Conservation (phyloP, 1,140 invertebrate genomes). For the Hydropsyche tenuis region DNA sequence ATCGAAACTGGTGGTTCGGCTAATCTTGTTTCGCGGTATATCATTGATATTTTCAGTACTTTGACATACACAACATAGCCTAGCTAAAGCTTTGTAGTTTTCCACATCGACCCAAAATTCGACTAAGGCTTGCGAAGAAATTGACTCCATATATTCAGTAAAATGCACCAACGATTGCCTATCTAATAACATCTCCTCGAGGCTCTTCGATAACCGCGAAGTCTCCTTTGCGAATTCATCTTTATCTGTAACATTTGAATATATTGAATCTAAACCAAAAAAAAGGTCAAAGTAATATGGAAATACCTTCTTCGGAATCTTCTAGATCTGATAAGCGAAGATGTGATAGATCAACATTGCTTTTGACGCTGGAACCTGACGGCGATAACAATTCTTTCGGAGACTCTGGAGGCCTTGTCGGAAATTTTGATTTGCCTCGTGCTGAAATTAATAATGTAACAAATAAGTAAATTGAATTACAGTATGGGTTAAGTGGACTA, state of each 20-base stretch:
- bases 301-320: slow-evolving; percentile 15
- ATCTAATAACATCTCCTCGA: slow-evolving; percentile 57
- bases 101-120: slow-evolving; percentile 61
- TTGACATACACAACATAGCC: slow-evolving; percentile 26
- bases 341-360: slow-evolving; percentile 7
- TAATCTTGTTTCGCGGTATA: slow-evolving; percentile 23
- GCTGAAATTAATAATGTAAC: slow-evolving; percentile 28
- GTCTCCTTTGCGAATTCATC: slow-evolving; percentile 53
- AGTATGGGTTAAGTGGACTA: no score
- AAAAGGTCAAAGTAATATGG: neutral
- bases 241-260: slow-evolving; percentile 51
- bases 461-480: no score
- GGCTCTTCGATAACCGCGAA: slow-evolving; percentile 57
- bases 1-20: slow-evolving; percentile 44
- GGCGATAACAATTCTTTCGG: slow-evolving; percentile 37
- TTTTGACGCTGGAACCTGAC: slow-evolving; percentile 12
- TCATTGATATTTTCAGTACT: slow-evolving; percentile 4
- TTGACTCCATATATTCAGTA: slow-evolving; percentile 58
- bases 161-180: slow-evolving; percentile 59
- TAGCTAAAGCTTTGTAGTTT: slow-evolving; percentile 54
- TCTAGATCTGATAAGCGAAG: neutral
- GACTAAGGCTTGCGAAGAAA: slow-evolving; percentile 55
- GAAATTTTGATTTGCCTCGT: slow-evolving; percentile 48
- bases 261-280: neutral
- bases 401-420: slow-evolving; percentile 44